Evolutionary conservation across 2,888 invertebrate species (phyloP), one percentile per base, ranked within the genome.

Genomic region (Brachyptera putata): DNA sequence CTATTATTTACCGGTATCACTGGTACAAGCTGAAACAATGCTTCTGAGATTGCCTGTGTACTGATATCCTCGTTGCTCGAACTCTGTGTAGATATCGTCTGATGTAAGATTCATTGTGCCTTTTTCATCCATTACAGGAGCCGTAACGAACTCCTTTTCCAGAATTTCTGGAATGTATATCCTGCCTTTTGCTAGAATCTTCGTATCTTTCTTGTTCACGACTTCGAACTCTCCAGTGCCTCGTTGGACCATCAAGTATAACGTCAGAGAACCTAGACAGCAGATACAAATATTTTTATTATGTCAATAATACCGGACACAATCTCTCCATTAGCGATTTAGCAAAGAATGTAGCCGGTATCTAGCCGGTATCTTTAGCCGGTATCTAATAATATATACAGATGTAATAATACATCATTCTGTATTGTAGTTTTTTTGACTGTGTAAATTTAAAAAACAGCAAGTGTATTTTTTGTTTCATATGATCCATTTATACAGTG

Each of bases 161-260:
- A 36, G 7, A 2, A 18, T 34, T 22, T 53, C 53, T 2, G 60
- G 13, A 4, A 46, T 22, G 22, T 14, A 13, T 5, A 57, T 48
- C 11, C 3, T 14, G 2, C 57, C 57, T 21, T 48, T 48, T 5
- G 34, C 53, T 2, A 53, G 22, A n/a, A 57, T 18, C 21, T 30
- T 34, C 30, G 34, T 46, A 24, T 21, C 13, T 2, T 18, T 14
- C 2, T 18, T 22, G 1, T 79, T 78, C 39, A 71, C 69, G 36
- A 80, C 74, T 65, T 79, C 78, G 70, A 79, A 79, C 48, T 73
- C 69, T n/a, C 73, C 73, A 55, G 67, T 69, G 14, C 68, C 68
- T 58, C 69, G 70, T 65, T 72, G 69, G 56, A 74, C 66, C 58
- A 69, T 68, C 16, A 75, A 67, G 25, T 69, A 63, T 62, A 75